Conservation (phyloP, 2,797 vertebrate species). For the Graptemys geographica region DNA sequence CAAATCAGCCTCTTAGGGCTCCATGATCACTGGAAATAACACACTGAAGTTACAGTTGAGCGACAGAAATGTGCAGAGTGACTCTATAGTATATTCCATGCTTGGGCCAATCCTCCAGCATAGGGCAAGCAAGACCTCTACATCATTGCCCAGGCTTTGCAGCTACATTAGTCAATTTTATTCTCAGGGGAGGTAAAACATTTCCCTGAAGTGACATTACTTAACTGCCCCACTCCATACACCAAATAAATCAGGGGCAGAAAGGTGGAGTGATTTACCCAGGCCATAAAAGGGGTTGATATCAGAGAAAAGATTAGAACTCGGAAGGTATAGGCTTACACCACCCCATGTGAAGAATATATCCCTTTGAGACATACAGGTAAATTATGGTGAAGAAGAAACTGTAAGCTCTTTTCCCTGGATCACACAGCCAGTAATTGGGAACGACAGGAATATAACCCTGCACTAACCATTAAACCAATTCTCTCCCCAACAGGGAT, state of each 20-base stretch:
- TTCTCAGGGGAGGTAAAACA: background rate
- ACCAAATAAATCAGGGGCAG: background rate
- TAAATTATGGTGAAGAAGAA: background rate
- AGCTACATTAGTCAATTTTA: background rate
- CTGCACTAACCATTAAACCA: background rate
- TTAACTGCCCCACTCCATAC: background rate
- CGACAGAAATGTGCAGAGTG: background rate
- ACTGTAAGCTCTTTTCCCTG: accelerated
- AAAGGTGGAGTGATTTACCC: background rate
- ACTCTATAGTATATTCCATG: background rate
- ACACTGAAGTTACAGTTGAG: background rate
- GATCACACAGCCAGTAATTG: accelerated
- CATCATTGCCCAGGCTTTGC: background rate
- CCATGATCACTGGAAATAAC: background rate
- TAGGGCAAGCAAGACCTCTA: background rate
- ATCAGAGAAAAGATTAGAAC: background rate
- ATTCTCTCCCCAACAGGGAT: background rate
- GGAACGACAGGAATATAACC: background rate
- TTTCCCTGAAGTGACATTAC: background rate
- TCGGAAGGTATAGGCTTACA: background rate
- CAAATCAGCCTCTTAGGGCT: background rate
- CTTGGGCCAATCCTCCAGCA: background rate
- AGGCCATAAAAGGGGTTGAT: background rate
- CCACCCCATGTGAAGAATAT: accelerated
- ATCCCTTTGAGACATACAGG: background rate